Evolutionary conservation across 2,113 vertebrate species (phyloP), one percentile per base, ranked within the genome.

Genomic region (Mustela nigripes): DNA sequence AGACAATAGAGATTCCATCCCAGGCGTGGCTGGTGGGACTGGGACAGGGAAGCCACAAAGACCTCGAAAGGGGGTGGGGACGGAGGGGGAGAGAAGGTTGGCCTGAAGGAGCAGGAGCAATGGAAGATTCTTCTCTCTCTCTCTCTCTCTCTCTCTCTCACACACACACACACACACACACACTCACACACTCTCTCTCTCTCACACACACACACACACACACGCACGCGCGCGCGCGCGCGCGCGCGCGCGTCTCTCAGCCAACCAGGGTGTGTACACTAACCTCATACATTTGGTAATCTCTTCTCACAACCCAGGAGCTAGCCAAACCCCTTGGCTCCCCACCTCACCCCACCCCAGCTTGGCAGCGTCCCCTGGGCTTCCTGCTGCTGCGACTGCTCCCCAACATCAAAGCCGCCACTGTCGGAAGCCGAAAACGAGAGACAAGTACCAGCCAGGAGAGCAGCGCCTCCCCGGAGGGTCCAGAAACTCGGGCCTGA

Each of bases 1-100:
- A 95, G 60, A 97, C 91, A 97, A 98, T 93, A 79, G 78, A 60
- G 94, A 96, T 95, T 98, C 80, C 81, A 97, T 58, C 56, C 80
- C 63, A 90, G 42, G 94, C 87, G 12, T 63, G 92, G 76, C 58
- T 89, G 78, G 90, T 83, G 71, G 80, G 80, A 42, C 67, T 87
- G 65, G 80, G 80, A 42, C 67, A n/a, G 81, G 65, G 76, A 92
- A 92, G 86, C 31, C 89, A 95, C 89, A 69, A 91, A 92, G 91
- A 95, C 86, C 78, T 67, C 50, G 36, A 73, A 79, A 71, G 28
- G 6, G 76, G 71, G 56, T 48, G 85, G 53, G 88, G 95, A 62
- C 4, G 15, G 67, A 33, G 14, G 84, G 39, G 76, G 16, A 63
- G 76, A 76, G 21, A 67, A 95, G 48, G 91, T 78, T 74, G 85